Conservation (phyloP, 2,113 vertebrate species). For the Corythaeola cristata region DNA sequence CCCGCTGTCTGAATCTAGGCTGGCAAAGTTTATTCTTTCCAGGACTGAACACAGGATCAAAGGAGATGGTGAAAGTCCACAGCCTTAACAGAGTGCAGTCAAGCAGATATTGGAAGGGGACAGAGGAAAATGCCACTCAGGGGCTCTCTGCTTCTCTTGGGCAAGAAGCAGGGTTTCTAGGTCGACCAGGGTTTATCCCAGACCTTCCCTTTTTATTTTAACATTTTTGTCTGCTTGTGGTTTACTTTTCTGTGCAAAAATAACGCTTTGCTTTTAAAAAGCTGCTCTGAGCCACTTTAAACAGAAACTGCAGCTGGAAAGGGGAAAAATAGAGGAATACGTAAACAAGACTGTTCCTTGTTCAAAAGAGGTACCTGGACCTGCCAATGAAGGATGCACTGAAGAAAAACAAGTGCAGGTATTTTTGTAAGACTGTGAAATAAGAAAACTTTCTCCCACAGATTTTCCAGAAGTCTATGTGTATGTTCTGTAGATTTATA, state of each 20-base stretch:
- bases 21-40: not conserved
- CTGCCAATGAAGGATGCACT: not conserved
- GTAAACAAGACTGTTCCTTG: not conserved
- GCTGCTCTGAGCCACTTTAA: not conserved
- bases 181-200: fast-evolving
- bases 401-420: not conserved
- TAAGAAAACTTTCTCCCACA: not conserved
- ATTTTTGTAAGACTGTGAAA: not conserved
- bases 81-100: not conserved
- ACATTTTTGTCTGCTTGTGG: not conserved
- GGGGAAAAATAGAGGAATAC: not conserved
- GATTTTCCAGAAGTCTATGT: not conserved
- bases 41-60: not conserved
- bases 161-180: not conserved
- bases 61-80: not conserved
- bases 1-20: not conserved
- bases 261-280: not conserved
- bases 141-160: not conserved
- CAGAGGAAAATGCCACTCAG: not conserved
- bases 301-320: not conserved
- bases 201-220: not conserved
- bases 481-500: not conserved
- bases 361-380: not conserved
- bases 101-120: not conserved
- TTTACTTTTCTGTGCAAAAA: not conserved